phyloP scores from a whole-genome alignment of 2,888 invertebrate genomes.

The Xestoiulus laeticollis region DNA sequence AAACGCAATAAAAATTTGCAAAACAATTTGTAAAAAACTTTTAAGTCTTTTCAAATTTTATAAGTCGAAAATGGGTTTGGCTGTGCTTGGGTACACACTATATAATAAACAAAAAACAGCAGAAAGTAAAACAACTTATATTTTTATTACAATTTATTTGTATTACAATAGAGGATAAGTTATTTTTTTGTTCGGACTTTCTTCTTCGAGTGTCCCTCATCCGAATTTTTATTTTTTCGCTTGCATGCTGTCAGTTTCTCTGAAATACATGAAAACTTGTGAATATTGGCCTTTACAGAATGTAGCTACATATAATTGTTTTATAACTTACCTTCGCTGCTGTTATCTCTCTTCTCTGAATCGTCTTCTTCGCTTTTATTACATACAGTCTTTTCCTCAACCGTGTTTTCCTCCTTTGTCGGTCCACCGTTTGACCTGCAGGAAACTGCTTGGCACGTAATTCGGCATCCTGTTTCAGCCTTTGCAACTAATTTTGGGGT shows the following conservation, averaged over 20 bases:
- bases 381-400: not conserved
- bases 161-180: not conserved
- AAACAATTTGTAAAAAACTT: too few relatives aligned
- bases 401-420: not conserved
- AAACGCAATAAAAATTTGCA: too few relatives aligned
- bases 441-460: slow-evolving; percentile 74
- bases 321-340: not conserved
- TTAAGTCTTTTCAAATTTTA: too few relatives aligned
- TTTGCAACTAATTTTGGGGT: slow-evolving; percentile 68
- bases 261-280: not conserved
- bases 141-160: slow-evolving; percentile 15
- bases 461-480: slow-evolving; percentile 75
- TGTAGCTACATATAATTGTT: not conserved
- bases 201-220: not conserved
- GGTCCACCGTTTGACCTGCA: not conserved
- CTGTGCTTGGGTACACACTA: too few relatives aligned
- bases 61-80: too few relatives aligned
- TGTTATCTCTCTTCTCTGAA: not conserved
- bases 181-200: not conserved
- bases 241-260: not conserved
- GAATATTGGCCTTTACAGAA: not conserved
- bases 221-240: not conserved
- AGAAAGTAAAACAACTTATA: too few relatives aligned
- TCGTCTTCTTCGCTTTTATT: not conserved
- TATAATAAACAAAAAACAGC: too few relatives aligned